Conservation (phyloP, 2,888 invertebrate species). For the Prionchulus punctatus region DNA sequence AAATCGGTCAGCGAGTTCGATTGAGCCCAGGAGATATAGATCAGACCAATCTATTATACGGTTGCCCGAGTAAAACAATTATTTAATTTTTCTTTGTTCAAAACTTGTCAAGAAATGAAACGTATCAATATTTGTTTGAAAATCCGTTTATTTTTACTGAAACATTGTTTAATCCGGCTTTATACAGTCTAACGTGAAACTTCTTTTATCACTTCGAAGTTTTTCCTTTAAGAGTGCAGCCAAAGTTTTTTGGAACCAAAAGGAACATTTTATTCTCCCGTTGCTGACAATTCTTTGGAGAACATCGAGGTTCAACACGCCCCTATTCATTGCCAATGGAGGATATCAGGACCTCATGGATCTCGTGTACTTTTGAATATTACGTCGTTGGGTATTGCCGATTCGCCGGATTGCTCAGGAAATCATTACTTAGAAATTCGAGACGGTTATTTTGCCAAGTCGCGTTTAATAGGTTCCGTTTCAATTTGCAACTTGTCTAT, state of each 20-base stretch:
- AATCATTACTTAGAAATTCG: conserved; percentile 63
- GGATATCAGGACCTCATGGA: conserved; percentile 91
- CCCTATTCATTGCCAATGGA: conserved; percentile 60
- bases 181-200: too few relatives aligned
- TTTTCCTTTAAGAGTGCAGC: conserved; percentile 84
- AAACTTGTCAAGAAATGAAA: too few relatives aligned
- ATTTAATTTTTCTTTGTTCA: background rate
- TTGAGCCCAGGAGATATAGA: conserved; percentile 86
- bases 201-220: too few relatives aligned
- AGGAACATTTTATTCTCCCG: conserved; percentile 48
- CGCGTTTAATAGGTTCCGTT: conserved; percentile 67
- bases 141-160: too few relatives aligned
- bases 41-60: conserved; percentile 87
- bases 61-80: conserved; percentile 63
- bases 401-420: conserved; percentile 61
- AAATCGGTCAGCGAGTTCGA: conserved; percentile 84
- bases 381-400: conserved; percentile 69
- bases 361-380: conserved; percentile 84
- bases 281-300: background rate
- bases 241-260: conserved; percentile 70
- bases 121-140: too few relatives aligned
- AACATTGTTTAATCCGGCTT: too few relatives aligned
- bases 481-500: too few relatives aligned
- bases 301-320: too few relatives aligned
- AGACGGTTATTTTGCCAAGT: conserved; percentile 87